Conservation (phyloP, 2,888 invertebrate genomes). For the Nomada fabriciana region DNA sequence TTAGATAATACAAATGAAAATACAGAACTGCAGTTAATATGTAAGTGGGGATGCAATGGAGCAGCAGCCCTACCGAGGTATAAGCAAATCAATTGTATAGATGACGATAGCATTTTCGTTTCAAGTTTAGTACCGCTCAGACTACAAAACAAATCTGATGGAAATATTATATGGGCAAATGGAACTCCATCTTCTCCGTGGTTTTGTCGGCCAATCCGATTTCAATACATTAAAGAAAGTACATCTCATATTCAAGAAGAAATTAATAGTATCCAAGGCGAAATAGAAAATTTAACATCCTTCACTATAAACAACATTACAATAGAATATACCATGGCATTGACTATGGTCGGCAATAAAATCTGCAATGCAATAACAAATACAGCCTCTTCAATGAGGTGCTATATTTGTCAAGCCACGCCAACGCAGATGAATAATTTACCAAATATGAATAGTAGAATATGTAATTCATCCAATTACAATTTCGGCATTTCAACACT, state of each 20-base stretch:
- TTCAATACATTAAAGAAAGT: constrained; percentile 4
- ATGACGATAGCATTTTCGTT: constrained; percentile 7
- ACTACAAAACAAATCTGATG: background rate
- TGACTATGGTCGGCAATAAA: constrained; percentile 17
- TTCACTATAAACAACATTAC: no score
- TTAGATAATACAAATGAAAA: background rate
- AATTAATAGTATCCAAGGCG: background rate
- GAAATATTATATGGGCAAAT: background rate
- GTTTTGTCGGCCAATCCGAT: constrained; percentile 12
- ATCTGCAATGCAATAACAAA: constrained; percentile 1
- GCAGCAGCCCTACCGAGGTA: constrained; percentile 5
- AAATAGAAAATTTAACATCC: constrained; percentile 2
- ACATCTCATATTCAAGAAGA: background rate
- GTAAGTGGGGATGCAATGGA: constrained; percentile 29
- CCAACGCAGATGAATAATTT: background rate
- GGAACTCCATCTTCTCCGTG: constrained; percentile 8
- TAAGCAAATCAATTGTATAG: constrained; percentile 2
- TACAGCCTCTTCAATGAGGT: background rate
- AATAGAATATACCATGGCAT: no score
- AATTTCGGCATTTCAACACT: background rate
- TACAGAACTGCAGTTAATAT: background rate
- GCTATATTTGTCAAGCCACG: background rate
- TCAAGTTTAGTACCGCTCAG: constrained; percentile 11
- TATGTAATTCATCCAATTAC: background rate
- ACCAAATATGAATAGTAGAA: background rate